Evolutionary conservation across 35 echinoderm and acorn worm genomes (phyloP), one percentile per base, ranked within the genome.

Genomic region (Chiridota heheva): DNA sequence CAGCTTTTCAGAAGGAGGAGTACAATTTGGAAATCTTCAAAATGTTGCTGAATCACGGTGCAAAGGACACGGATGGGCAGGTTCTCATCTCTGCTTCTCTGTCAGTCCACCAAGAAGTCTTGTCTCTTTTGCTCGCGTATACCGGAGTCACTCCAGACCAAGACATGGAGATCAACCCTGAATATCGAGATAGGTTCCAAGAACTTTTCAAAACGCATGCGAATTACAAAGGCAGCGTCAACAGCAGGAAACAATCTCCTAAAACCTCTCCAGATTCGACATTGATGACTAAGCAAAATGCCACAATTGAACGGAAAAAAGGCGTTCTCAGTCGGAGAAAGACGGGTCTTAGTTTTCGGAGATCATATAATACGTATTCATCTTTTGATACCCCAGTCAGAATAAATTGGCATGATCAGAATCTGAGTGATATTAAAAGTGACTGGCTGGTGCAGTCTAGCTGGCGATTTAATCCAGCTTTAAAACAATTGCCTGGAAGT

Each of bases 361-460:
- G 92, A 42, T 60, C 83, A 44, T 28, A 60, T 2, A 89, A 70
- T 55, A 90, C 67, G 18, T 79, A 69, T 26, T 82, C 88, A 48
- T 63, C 87, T 13, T 87, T 96, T 72, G 92, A 96, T 77, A 88
- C 85, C 2, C 80, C 95, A 1, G 85, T 98, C 2, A 80, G 89
- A 3, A 82, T 98, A 29, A 86, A 91, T 58, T 98, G 95, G 95
- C 95, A 98, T 86, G 95, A 98, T 34, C 85, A 92, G 34, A 91
- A 98, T 57, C 44, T 98, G 26, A 91, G 81, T 22, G 78, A 91
- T 25, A 72, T 98, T 43, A 73, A 88, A 20, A 63, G 63, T 18
- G 88, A 98, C 3, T 98, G 95, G 95, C 58, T 98, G 38, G 69
- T 92, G 31, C 85, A 98, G 42, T 84, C 95, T 28, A 81, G 95